Percentiles rank a stretch among this genome's conserved stretches.
These are phyloP conservation scores for Noctua pronuba DNA, from an alignment of 2,888 invertebrate genomes.

Conservation along the genomic window DNA sequence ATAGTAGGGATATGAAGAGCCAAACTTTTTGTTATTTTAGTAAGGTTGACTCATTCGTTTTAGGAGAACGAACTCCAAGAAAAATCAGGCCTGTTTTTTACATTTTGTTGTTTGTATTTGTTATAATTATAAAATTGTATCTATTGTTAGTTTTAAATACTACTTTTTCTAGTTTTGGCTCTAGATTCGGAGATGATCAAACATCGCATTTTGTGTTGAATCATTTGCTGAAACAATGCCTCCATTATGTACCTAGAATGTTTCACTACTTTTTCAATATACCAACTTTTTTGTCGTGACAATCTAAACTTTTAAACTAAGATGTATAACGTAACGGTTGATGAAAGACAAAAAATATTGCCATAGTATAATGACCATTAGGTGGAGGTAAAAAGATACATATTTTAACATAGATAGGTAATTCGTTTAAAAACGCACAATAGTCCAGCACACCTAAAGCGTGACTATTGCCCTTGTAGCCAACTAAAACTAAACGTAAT, in stretches of 20 bases:
- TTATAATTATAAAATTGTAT: too few relatives aligned
- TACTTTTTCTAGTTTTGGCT: neutral
- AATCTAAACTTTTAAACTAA: neutral
- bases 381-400: neutral
- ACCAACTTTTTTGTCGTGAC: neutral
- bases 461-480: constrained; percentile 29
- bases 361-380: neutral
- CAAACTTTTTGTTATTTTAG: neutral
- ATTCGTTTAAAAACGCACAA: neutral
- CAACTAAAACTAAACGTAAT: constrained; percentile 30
- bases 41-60: neutral
- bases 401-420: neutral
- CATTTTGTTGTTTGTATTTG: too few relatives aligned
- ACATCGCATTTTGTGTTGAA: neutral
- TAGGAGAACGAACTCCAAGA: too few relatives aligned
- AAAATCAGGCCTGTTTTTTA: too few relatives aligned
- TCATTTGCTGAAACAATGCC: neutral
- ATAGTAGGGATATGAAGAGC: neutral
- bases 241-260: neutral
- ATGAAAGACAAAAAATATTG: neutral
- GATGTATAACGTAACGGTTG: neutral
- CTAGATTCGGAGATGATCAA: neutral
- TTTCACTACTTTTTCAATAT: neutral
- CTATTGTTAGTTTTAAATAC: neutral
- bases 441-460: constrained; percentile 5